phyloP scores from a whole-genome alignment of 1,140 invertebrate species.

The Drosophila seguyi region DNA sequence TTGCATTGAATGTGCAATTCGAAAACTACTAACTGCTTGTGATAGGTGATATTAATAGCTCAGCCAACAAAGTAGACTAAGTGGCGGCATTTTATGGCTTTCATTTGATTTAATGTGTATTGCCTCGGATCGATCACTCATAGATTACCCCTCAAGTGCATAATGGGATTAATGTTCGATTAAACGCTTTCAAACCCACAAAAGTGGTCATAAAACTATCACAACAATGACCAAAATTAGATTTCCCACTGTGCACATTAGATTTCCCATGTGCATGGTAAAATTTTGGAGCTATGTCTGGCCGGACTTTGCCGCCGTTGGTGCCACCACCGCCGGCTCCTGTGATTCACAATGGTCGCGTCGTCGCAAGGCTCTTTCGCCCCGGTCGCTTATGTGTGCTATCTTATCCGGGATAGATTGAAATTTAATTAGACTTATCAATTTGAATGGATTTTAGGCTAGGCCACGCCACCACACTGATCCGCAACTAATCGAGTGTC shows the following conservation, averaged over 20 bases:
- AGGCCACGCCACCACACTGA: constrained; percentile 19
- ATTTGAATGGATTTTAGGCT: constrained; percentile 41
- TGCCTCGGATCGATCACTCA: neutral
- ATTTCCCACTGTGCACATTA: constrained; percentile 35
- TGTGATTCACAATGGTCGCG: constrained; percentile 32
- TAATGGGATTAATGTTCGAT: constrained; percentile 25
- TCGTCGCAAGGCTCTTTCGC: constrained; percentile 28
- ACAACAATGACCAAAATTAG: constrained; percentile 2
- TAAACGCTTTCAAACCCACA: neutral
- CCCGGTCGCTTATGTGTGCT: constrained; percentile 3
- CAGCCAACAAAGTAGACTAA: constrained; percentile 4
- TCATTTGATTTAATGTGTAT: constrained; percentile 3
- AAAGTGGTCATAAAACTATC: constrained; percentile 4
- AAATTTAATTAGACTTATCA: constrained; percentile 56
- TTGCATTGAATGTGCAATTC: neutral
- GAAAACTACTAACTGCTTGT: neutral
- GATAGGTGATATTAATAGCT: constrained; percentile 1
- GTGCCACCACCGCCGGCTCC: constrained; percentile 10
- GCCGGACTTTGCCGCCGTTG: constrained; percentile 35
- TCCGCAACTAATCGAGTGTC: constrained; percentile 31
- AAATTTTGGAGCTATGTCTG: constrained; percentile 16
- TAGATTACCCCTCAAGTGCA: constrained; percentile 15
- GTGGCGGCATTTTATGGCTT: constrained; percentile 18
- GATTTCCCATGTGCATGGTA: constrained; percentile 22
- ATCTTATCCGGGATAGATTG: constrained; percentile 43